Conservation (phyloP, 2,113 vertebrate genomes). For the Protobothrops mucrosquamatus region DNA sequence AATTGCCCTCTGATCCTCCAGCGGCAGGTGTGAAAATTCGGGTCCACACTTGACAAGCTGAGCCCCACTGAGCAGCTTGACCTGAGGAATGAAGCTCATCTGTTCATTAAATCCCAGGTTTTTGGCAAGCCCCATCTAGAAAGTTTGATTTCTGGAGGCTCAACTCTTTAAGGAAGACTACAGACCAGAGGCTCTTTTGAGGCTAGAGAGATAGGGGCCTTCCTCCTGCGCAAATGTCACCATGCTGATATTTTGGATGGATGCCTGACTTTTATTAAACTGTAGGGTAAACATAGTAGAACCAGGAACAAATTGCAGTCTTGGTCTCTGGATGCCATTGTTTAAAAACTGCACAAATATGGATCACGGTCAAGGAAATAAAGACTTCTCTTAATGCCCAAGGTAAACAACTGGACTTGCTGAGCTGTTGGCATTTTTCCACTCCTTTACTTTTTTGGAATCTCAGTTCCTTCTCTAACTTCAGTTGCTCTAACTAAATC, state of each 20-base stretch:
- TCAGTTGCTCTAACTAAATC: background rate
- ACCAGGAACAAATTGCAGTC: background rate
- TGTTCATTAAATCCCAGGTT: background rate
- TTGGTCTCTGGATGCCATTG: background rate
- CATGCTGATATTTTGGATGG: too few relatives aligned
- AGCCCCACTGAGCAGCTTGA: background rate
- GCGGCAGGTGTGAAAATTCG: background rate
- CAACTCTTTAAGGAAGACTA: background rate
- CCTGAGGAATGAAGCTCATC: background rate
- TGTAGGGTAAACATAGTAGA: background rate
- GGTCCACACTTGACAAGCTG: background rate
- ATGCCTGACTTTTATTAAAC: too few relatives aligned
- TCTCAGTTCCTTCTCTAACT: background rate
- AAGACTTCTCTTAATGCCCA: background rate
- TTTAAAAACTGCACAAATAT: background rate
- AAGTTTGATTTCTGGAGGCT: background rate
- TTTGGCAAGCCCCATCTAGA: background rate
- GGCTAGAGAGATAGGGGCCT: background rate
- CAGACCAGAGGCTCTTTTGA: background rate
- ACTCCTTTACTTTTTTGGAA: background rate
- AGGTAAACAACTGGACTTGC: background rate
- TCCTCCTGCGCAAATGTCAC: background rate
- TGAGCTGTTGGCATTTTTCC: background rate
- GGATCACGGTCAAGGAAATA: background rate
- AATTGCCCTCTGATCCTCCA: background rate